Conservation (phyloP, 2,113 vertebrate genomes). For the Poicephalus meyeri region DNA sequence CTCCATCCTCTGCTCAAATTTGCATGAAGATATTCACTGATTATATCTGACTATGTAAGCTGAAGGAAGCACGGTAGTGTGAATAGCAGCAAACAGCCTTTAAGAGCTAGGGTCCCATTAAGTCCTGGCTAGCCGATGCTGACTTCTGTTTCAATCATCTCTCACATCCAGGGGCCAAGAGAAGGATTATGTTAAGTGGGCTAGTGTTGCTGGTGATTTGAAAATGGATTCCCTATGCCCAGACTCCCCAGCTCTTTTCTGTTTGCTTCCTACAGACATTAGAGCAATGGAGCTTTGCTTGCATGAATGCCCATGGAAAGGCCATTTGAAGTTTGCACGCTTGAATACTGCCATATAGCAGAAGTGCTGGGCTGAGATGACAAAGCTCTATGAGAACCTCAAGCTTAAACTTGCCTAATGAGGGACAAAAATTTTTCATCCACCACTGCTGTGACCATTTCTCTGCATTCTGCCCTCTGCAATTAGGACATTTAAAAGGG, state of each 20-base stretch:
- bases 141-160: background rate
- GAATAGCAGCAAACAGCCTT: conserved; percentile 2
- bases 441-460: conserved; percentile 42
- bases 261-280: background rate
- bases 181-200: background rate
- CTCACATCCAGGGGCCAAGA: background rate
- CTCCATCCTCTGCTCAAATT: conserved; percentile 13
- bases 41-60: background rate
- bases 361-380: conserved; percentile 35
- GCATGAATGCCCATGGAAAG: background rate
- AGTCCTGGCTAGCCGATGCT: background rate
- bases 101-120: background rate
- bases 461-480: conserved; percentile 34
- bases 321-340: background rate
- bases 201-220: background rate
- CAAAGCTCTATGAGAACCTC: conserved; percentile 31
- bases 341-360: background rate
- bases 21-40: background rate
- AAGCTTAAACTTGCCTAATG: conserved; percentile 47
- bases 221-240: background rate
- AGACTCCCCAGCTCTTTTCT: background rate
- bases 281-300: background rate
- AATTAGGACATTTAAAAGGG: conserved; percentile 36
- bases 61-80: background rate
- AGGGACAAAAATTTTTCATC: conserved; percentile 59